Evolutionary conservation across 1,140 invertebrate species (phyloP), one percentile per base, ranked within the genome.

Genomic region (Mizuhopecten yessoensis): DNA sequence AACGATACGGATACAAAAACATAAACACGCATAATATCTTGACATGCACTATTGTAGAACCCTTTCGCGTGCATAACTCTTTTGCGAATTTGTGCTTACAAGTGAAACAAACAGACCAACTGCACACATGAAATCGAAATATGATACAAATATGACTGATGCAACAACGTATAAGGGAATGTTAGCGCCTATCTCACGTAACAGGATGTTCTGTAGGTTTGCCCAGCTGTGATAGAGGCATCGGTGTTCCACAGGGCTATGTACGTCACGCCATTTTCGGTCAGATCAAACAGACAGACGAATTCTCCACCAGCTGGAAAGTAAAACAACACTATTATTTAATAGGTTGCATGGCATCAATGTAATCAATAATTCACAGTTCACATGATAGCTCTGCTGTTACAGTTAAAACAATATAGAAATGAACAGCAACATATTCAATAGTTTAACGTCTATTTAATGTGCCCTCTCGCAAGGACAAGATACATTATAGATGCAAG

Each of bases 261-360:
- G 57, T 75, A 75, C 2, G 57, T 75, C 57, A 75, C 57, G 57
- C 57, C 57, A 75, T 29, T 75, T 29, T 75, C 57, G 2, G 1
- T 75, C 57, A 75, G 57, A 75, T 75, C 57, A 75, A 75, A 75
- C 57, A 75, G 57, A n/a, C 57, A 75, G 57, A 75, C 57, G 23
- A 75, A 75, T 75, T 75, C 57, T 75, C 57, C 57, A 75, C 57
- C 57, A 75, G 57, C 57, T 75, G n/a, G 57, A 5, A 23, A 75
- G 9, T 75, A n/a, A 75, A 75, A 75, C 11, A 29, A 75, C 5
- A 75, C 9, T 29, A 75, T 75, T 75, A 75, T 29, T 29, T 29
- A n/a, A 75, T 29, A 75, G 17, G n/a, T 75, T 0, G 57, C 57
- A 75, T n/a, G 57, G 29, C 29, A 75, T 29, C 57, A 75, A n/a